A percentile compares a stretch with the other conserved stretches of the same genome.
phyloP scores from a whole-genome alignment of 2,113 vertebrate species.

The Amazona vittata region DNA sequence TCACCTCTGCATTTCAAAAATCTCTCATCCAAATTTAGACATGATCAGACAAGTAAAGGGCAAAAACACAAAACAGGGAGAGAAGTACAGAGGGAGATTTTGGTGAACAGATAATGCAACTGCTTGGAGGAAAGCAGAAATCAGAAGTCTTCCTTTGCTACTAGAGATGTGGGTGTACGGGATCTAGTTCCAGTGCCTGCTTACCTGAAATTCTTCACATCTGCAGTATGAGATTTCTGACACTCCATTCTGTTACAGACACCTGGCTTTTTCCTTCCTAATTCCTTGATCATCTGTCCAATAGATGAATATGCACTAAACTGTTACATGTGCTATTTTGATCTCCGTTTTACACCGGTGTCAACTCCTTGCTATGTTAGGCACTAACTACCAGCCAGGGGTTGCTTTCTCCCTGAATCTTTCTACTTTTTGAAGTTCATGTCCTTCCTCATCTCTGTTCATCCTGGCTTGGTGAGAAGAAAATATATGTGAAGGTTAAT shows the following conservation, averaged over 20 bases:
- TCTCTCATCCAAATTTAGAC: conserved; percentile 41
- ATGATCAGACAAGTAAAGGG: neutral
- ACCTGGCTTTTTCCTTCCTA: neutral
- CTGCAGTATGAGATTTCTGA: neutral
- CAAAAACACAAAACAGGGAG: neutral
- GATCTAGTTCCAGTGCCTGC: neutral
- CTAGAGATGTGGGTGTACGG: neutral
- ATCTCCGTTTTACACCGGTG: neutral
- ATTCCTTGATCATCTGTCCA: neutral
- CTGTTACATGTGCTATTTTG: neutral
- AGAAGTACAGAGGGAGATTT: neutral
- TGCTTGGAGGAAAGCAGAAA: neutral
- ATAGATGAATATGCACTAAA: neutral
- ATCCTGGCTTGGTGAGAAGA: neutral
- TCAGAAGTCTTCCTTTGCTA: neutral
- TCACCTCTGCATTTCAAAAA: neutral
- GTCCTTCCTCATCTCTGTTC: neutral
- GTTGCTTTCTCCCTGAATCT: neutral
- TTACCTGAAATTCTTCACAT: neutral
- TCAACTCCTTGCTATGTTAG: neutral
- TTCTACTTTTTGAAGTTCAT: neutral
- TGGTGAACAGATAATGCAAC: neutral
- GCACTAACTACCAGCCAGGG: neutral
- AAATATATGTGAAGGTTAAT: neutral
- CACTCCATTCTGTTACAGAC: neutral